phyloP scores from a whole-genome alignment of 2,888 invertebrate species.

The Arctia plantaginis region DNA sequence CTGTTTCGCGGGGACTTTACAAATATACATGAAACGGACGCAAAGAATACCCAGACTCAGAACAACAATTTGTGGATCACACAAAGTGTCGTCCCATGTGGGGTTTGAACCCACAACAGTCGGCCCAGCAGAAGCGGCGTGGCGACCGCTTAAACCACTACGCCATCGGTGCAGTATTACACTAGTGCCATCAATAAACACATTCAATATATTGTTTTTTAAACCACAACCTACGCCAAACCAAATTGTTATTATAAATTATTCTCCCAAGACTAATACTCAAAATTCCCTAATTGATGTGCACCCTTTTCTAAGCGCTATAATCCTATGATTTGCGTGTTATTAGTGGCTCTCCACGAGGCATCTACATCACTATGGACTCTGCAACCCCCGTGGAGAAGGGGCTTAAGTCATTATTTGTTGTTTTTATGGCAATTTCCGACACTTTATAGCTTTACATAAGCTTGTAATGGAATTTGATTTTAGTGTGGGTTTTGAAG shows the following conservation, averaged over 20 bases:
- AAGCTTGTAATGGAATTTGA: conserved; percentile 19
- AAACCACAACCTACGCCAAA: background rate
- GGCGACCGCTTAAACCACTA: no score
- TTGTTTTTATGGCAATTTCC: conserved; percentile 47
- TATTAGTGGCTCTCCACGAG: conserved; percentile 55
- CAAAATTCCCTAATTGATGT: conserved; percentile 13
- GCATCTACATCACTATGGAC: conserved; percentile 50
- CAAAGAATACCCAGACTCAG: no score
- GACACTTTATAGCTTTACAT: conserved; percentile 33
- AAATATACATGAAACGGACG: no score
- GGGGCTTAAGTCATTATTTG: conserved; percentile 50
- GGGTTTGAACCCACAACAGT: no score
- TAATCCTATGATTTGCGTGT: conserved; percentile 78
- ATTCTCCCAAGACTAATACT: background rate
- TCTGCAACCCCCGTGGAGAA: conserved; percentile 2
- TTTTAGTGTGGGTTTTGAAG: conserved; percentile 12
- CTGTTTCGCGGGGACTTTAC: no score
- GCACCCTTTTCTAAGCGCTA: conserved; percentile 38
- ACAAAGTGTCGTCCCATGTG: no score
- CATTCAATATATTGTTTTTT: background rate
- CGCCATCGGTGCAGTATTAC: no score
- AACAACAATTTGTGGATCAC: no score
- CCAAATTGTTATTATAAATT: background rate
- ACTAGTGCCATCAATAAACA: no score
- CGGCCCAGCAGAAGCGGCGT: no score